A percentile compares a stretch with the other conserved stretches of the same genome.
Conservation (phyloP, 2,888 invertebrate genomes). For the Zootermopsis nevadensis region DNA sequence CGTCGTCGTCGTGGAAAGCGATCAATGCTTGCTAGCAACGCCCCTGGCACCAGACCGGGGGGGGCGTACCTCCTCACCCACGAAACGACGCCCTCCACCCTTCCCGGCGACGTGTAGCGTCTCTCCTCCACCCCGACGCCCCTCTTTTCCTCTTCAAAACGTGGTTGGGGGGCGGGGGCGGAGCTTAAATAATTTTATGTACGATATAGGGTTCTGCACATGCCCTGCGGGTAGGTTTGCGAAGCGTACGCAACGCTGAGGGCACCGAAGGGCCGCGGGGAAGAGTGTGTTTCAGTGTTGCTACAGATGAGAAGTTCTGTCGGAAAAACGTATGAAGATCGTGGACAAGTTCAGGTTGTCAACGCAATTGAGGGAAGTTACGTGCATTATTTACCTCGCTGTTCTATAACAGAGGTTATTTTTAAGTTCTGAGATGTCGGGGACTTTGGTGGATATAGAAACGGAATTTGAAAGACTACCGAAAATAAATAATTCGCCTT, state of each 20-base stretch:
- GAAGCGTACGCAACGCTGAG: slow-evolving; percentile 13
- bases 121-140: slow-evolving; percentile 6
- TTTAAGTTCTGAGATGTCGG: too few species aligned
- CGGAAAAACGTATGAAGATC: neutral
- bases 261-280: neutral
- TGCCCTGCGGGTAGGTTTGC: slow-evolving; percentile 26
- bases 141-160: slow-evolving; percentile 26
- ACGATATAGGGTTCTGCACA: slow-evolving; percentile 42
- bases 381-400: too few species aligned
- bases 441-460: too few species aligned
- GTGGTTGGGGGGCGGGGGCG: slow-evolving; percentile 35
- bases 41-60: slow-evolving; percentile 36
- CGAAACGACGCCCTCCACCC: slow-evolving; percentile 14
- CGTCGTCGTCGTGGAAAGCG: slow-evolving; percentile 35
- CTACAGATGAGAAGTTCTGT: slow-evolving; percentile 28
- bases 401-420: too few species aligned
- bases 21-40: slow-evolving; percentile 45
- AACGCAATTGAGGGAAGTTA: slow-evolving; percentile 9
- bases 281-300: slow-evolving; percentile 1
- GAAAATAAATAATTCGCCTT: too few species aligned
- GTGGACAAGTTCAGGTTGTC: neutral
- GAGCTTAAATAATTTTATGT: slow-evolving; percentile 43
- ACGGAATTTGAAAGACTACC: too few species aligned
- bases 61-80: slow-evolving; percentile 32
- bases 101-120: slow-evolving; percentile 24